Conservation (phyloP, 2,113 vertebrate genomes). For the Otis tarda region DNA sequence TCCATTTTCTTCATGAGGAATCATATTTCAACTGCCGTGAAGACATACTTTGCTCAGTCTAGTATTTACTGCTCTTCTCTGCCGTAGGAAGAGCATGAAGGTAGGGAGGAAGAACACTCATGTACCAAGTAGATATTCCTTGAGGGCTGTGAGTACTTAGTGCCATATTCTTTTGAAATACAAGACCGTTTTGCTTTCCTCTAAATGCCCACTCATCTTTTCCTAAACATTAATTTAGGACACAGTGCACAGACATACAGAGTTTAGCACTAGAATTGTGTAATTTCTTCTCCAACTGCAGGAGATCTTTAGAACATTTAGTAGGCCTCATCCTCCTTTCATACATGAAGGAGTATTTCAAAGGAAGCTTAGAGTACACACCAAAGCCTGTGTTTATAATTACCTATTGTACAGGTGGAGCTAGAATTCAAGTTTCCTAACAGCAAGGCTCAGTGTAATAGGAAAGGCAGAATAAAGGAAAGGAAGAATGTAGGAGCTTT, state of each 20-base stretch:
- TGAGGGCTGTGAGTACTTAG: background rate
- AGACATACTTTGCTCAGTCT: background rate
- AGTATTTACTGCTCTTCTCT: background rate
- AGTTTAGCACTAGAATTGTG: background rate
- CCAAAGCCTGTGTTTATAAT: background rate
- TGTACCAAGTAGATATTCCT: background rate
- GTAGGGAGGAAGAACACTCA: background rate
- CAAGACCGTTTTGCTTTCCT: background rate
- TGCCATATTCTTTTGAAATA: accelerated
- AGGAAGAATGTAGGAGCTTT: background rate
- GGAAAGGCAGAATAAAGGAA: background rate
- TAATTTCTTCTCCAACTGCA: background rate
- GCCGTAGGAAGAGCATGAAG: background rate
- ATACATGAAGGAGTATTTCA: background rate
- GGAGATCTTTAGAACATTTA: background rate
- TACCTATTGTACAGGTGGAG: background rate
- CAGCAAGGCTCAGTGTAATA: background rate
- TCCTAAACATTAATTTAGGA: background rate
- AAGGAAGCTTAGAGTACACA: background rate
- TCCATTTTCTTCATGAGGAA: background rate
- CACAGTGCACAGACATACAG: background rate
- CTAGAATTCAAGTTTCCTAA: background rate
- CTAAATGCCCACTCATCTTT: background rate
- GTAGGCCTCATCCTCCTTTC: background rate
- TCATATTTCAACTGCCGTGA: background rate